These are phyloP conservation scores for Okapia johnstoni DNA, from an alignment of 2,113 vertebrate species.

Conservation along the genomic window DNA sequence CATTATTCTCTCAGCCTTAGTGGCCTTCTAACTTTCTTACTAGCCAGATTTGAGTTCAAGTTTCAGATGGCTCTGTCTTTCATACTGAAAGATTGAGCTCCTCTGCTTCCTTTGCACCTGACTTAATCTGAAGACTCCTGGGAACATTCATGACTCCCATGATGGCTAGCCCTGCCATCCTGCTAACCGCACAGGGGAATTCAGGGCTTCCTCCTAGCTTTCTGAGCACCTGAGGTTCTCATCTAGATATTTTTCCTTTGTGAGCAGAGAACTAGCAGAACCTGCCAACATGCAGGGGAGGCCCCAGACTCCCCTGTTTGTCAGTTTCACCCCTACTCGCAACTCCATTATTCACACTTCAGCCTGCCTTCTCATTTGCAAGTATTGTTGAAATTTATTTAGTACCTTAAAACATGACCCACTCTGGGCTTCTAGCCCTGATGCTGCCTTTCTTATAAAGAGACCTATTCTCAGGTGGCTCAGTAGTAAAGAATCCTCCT, in stretches of 20 bases:
- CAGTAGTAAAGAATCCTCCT: background rate
- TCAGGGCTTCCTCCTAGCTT: background rate
- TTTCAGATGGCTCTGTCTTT: background rate
- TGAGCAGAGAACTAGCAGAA: background rate
- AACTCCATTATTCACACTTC: background rate
- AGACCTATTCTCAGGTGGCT: background rate
- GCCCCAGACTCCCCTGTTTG: background rate
- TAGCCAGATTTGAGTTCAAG: background rate
- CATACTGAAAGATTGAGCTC: too few relatives aligned
- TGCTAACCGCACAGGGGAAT: background rate
- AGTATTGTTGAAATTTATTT: background rate
- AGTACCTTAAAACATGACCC: too few relatives aligned
- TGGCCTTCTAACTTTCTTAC: background rate
- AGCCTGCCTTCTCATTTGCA: background rate
- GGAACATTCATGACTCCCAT: accelerated
- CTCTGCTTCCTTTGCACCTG: background rate
- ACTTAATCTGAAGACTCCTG: background rate
- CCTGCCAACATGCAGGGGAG: background rate
- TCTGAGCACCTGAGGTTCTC: too few relatives aligned
- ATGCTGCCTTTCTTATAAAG: background rate
- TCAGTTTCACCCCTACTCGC: background rate
- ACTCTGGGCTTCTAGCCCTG: background rate
- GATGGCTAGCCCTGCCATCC: background rate
- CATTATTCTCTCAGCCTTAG: background rate
- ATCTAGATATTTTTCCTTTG: background rate